Base-by-base conservation (phyloP, 2,888 invertebrate species). In the Tubulanus polymorphus region DNA sequence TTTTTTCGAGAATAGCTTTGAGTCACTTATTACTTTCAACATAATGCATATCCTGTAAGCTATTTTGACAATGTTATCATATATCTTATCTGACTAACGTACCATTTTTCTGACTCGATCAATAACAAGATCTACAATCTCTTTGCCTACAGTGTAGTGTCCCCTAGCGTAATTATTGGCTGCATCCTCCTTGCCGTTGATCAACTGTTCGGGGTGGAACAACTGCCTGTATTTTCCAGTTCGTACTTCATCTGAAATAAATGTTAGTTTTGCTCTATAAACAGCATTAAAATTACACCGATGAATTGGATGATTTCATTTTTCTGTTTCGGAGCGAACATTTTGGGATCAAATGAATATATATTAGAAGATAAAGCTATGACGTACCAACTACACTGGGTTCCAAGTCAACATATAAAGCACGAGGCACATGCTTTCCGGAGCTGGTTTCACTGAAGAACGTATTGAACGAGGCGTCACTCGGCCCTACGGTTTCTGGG, bases 391-490 rank as follows among this genome's bases (percentile, higher is more conserved):
- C 91, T 72, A 94, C 94, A 65, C 94, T 93, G 60, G 94, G 94
- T 81, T 94, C 94, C 79, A 95, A 83, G 81, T 95, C 94, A 12
- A 94, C 92, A 74, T 93, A 94, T 57, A 94, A 91, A 10, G 35
- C 35, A 10, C 35, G 10, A 12, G 93, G 93, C 15, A 94, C 93
- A 76, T 94, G 93, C 76, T 94, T 94, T 74, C 93, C 94, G 35
- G 92, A 89, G 48, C 91, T 91, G 57, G 93, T 94, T 81, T 94
- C 93, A 55, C 75, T 73, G 71, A 81, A 81, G 67, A 81, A 81
- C 27, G 80, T 93, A 70, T 92, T 93, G 84, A 92, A 94, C 59
- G 90, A 90, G 82, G 64, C 88, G 82, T 93, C 93, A 58, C 91
- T 79, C 15, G 63, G 71, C 23, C 78, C 79, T 37, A 75, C 64